phyloP scores from a whole-genome alignment of 1,140 invertebrate species.

The Pseudomyrmex flavicornis region DNA sequence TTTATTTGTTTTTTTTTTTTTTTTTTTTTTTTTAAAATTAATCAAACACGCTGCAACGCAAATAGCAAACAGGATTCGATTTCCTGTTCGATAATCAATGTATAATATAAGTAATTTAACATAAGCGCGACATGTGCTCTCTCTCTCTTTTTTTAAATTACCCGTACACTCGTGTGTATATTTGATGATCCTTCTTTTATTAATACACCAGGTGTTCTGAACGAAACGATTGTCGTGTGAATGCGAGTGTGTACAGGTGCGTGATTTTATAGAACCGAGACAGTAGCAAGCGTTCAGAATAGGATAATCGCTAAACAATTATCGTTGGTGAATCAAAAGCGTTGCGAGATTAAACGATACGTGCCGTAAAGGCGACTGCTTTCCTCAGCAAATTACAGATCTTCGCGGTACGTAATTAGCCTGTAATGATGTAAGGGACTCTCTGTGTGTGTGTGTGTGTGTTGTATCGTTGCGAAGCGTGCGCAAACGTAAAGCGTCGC shows the following conservation, averaged over 20 bases:
- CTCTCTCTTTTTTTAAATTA: not conserved
- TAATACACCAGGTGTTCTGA: not conserved
- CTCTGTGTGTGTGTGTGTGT: no score
- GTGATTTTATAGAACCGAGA: not conserved
- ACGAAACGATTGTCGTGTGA: not conserved
- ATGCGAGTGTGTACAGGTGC: not conserved
- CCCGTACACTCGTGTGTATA: not conserved
- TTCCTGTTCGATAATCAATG: no score
- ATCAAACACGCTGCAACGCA: no score
- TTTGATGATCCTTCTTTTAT: not conserved
- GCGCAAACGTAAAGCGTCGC: not conserved
- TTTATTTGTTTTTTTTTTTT: no score
- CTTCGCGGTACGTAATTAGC: conserved; percentile 42
- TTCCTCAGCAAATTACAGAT: conserved; percentile 43
- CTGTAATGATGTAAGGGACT: conserved; percentile 44
- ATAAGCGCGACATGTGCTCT: not conserved
- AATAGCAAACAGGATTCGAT: no score
- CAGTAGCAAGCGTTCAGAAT: conserved; percentile 26
- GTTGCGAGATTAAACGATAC: conserved; percentile 36
- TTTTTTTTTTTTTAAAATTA: no score
- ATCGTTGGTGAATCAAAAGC: conserved; percentile 48
- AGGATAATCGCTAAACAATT: conserved; percentile 26
- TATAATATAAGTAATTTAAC: no score
- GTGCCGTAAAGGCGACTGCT: not conserved
- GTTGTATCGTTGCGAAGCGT: conserved; percentile 15